Conservation (phyloP, 1,140 invertebrate species). For the Tenebrio molitor region DNA sequence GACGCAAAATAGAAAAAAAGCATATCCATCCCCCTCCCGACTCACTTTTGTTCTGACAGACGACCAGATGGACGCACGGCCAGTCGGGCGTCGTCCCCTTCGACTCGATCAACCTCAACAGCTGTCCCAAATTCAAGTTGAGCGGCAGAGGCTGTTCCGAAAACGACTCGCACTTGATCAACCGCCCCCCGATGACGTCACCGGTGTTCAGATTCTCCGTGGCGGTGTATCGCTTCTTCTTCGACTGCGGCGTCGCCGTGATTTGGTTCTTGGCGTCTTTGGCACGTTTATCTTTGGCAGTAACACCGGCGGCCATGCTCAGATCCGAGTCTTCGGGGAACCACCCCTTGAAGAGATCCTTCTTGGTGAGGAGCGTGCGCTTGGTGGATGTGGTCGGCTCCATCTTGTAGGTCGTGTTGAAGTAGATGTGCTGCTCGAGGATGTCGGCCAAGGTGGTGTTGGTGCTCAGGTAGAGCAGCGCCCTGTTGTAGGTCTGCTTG, state of each 20-base stretch:
- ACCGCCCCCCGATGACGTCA: conserved; percentile 57
- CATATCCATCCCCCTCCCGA: conserved; percentile 6
- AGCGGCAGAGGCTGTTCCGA: conserved; percentile 62
- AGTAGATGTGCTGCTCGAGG: conserved; percentile 68
- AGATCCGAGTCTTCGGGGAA: conserved; percentile 72
- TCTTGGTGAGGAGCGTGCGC: conserved; percentile 18
- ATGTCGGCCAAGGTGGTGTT: conserved; percentile 75
- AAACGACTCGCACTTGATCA: conserved; percentile 60
- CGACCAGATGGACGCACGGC: conserved; percentile 63
- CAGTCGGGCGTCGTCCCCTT: conserved; percentile 59
- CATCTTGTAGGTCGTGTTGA: conserved; percentile 60
- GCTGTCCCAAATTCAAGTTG: conserved; percentile 62
- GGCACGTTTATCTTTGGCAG: conserved; percentile 85
- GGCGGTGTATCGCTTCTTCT: conserved; percentile 63
- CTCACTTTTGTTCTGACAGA: conserved; percentile 63
- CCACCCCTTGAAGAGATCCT: conserved; percentile 62
- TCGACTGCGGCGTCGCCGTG: conserved; percentile 59
- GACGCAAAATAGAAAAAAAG: too few relatives aligned
- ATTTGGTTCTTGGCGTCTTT: conserved; percentile 79
- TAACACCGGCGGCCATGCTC: conserved; percentile 84
- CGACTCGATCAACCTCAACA: conserved; percentile 62
- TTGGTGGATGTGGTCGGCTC: conserved; percentile 38
- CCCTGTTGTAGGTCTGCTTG: conserved; percentile 70
- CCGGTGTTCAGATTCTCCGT: conserved; percentile 25
- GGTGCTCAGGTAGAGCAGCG: conserved; percentile 80